These are phyloP conservation scores for Nilaparvata lugens DNA, from an alignment of 1,140 invertebrate genomes.

Conservation along the genomic window DNA sequence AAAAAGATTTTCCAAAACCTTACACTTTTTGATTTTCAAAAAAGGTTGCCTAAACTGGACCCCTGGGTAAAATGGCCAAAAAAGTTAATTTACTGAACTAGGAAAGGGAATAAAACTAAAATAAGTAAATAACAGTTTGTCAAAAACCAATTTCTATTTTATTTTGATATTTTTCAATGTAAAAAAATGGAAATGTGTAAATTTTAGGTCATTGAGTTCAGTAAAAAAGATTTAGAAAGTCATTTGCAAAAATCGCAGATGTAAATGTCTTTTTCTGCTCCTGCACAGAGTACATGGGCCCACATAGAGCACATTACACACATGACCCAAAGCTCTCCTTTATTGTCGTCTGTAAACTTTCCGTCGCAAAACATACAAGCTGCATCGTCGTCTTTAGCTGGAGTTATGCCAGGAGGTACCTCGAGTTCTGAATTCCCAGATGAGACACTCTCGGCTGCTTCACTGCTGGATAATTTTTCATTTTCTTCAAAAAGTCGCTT, in stretches of 20 bases:
- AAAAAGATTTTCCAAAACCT: too few relatives aligned
- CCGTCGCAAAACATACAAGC: constrained; percentile 8
- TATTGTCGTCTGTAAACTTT: constrained; percentile 18
- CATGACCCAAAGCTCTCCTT: constrained; percentile 22
- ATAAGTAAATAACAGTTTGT: not conserved
- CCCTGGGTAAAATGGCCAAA: not conserved
- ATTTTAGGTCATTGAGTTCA: not conserved
- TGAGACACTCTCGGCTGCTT: not conserved
- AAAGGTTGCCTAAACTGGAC: not conserved
- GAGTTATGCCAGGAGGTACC: not conserved
- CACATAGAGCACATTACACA: constrained; percentile 23
- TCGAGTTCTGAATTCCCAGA: not conserved
- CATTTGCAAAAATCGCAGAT: constrained; percentile 9
- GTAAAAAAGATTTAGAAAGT: not conserved
- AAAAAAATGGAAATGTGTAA: too few relatives aligned
- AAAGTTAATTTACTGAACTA: not conserved
- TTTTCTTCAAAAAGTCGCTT: not conserved
- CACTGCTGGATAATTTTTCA: not conserved
- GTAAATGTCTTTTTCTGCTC: constrained; percentile 10
- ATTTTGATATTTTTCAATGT: too few relatives aligned
- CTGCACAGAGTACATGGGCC: constrained; percentile 21
- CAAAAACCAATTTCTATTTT: too few relatives aligned
- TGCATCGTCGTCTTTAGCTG: not conserved
- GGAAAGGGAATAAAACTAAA: not conserved
- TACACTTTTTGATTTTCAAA: not conserved